Percentiles rank a stretch among this genome's conserved stretches.
Conservation (phyloP, 2,797 vertebrate species). For the Gymnothorax javanicus region DNA sequence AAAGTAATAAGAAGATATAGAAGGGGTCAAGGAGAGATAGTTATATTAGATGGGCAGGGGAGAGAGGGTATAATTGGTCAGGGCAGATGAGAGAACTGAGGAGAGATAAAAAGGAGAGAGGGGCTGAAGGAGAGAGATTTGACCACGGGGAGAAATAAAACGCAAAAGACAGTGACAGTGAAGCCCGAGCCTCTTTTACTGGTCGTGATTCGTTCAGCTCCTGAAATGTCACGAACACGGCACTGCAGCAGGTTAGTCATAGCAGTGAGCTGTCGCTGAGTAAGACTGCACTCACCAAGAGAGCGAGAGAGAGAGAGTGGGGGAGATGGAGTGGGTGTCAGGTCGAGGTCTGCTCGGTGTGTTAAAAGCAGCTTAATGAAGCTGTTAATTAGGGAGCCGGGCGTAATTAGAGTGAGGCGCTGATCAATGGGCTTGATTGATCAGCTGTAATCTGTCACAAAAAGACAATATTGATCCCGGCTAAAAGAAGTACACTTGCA, state of each 20-base stretch:
- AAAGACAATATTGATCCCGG: slow-evolving; percentile 65
- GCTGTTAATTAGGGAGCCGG: slow-evolving; percentile 73
- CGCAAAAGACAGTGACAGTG: background rate
- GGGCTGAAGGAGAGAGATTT: slow-evolving; percentile 31
- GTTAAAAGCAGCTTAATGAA: slow-evolving; percentile 74
- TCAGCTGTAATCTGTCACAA: slow-evolving; percentile 76
- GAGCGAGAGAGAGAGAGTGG: slow-evolving; percentile 41
- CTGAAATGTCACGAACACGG: slow-evolving; percentile 37
- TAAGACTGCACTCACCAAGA: slow-evolving; percentile 56
- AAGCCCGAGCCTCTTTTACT: background rate
- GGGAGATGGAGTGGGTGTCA: slow-evolving; percentile 49
- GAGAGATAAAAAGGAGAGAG: slow-evolving; percentile 45
- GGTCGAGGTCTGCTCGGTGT: slow-evolving; percentile 64
- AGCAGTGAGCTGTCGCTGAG: slow-evolving; percentile 59
- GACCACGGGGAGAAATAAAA: background rate
- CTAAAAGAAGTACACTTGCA: slow-evolving; percentile 54
- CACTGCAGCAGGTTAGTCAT: slow-evolving; percentile 60
- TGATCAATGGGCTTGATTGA: slow-evolving; percentile 76
- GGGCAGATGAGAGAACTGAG: slow-evolving; percentile 27
- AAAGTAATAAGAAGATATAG: background rate
- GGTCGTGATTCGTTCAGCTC: slow-evolving; percentile 34
- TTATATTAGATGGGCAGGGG: too few relatives aligned
- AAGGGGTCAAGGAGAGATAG: background rate
- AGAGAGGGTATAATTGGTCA: background rate
- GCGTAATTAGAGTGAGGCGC: slow-evolving; percentile 63